A percentile compares a stretch with the other conserved stretches of the same genome.
Conservation (phyloP, 2,797 vertebrate species). For the Fringilla coelebs region DNA sequence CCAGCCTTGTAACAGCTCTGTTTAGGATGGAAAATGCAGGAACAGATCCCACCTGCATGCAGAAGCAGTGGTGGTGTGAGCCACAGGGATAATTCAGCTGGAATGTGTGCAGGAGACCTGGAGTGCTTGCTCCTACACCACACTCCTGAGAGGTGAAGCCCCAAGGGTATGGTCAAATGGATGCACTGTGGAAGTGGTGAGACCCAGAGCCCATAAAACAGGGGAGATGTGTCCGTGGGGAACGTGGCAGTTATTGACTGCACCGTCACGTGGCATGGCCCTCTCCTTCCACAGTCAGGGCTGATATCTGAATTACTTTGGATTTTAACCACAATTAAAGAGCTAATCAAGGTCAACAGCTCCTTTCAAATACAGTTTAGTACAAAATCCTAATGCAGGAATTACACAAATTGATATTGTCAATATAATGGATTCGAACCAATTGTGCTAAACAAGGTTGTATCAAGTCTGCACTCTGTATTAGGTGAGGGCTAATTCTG, state of each 20-base stretch:
- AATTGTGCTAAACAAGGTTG: constrained; percentile 56
- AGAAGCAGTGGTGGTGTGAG: background rate
- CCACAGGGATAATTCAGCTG: background rate
- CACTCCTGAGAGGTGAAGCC: background rate
- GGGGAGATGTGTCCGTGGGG: background rate
- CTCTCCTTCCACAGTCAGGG: background rate
- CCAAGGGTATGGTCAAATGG: background rate
- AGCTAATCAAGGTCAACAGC: constrained; percentile 71
- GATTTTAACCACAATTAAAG: constrained; percentile 77
- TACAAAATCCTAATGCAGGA: constrained; percentile 71
- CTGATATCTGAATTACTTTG: constrained; percentile 66
- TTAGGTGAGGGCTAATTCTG: constrained; percentile 66
- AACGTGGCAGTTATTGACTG: background rate
- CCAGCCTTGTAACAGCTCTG: background rate
- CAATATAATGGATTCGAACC: constrained; percentile 77
- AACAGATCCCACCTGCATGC: background rate
- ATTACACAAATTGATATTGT: constrained; percentile 74
- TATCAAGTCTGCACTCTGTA: constrained; percentile 43
- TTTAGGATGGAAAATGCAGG: background rate
- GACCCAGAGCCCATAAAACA: background rate
- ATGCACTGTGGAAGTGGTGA: background rate
- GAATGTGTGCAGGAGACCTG: background rate
- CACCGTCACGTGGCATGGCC: background rate
- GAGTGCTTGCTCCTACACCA: background rate
- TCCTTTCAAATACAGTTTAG: constrained; percentile 75